These are phyloP conservation scores for Emmelina monodactyla DNA, from an alignment of 2,888 invertebrate species.

Conservation along the genomic window DNA sequence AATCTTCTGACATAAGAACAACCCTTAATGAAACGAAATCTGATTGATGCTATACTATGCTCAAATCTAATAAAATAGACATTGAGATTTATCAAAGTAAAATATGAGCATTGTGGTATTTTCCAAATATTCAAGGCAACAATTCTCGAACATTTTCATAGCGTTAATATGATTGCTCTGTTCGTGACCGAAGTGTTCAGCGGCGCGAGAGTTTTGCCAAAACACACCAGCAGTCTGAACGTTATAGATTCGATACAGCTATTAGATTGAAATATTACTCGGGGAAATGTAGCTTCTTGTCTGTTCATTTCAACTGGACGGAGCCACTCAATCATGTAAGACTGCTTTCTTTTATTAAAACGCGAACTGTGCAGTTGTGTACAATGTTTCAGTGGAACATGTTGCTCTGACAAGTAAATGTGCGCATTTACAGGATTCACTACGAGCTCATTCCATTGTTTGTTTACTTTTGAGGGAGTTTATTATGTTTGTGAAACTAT, in stretches of 20 bases:
- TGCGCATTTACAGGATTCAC: background rate
- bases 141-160: too few species aligned
- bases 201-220: background rate
- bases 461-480: background rate
- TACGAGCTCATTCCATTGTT: too few species aligned
- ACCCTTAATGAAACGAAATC: too few species aligned
- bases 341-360: conserved; percentile 1
- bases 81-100: too few species aligned
- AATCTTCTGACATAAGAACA: too few species aligned
- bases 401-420: background rate
- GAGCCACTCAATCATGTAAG: background rate
- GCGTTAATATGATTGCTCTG: background rate
- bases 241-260: conserved; percentile 1
- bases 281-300: background rate
- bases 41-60: too few species aligned
- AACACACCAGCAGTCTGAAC: background rate
- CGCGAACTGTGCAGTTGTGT: background rate
- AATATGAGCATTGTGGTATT: too few species aligned
- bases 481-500: too few species aligned
- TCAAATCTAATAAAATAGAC: too few species aligned
- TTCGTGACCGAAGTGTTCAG: conserved; percentile 1
- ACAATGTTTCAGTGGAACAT: background rate
- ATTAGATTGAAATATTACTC: background rate
- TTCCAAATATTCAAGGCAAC: too few species aligned
- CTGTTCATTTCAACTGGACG: background rate